These are phyloP conservation scores for Chlorodrepanis virens DNA, from an alignment of 2,113 vertebrate species.

Conservation along the genomic window DNA sequence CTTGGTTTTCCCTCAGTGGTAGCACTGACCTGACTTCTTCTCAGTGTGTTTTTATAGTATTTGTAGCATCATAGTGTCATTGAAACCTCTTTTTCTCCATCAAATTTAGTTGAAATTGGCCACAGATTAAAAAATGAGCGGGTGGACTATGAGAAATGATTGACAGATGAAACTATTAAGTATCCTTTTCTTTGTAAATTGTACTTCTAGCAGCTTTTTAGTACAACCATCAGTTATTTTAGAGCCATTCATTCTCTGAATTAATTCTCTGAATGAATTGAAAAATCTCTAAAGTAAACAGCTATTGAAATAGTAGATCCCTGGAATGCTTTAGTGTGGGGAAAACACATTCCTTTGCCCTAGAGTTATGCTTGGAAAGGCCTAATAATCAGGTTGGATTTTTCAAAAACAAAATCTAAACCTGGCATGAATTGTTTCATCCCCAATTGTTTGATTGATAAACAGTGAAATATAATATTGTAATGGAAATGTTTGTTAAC, in stretches of 20 bases:
- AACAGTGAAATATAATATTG: not conserved
- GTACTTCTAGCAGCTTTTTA: not conserved
- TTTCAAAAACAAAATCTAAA: not conserved
- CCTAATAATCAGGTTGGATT: not conserved
- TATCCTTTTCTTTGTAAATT: not conserved
- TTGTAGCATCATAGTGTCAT: not conserved
- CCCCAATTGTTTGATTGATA: not conserved
- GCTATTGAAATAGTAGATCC: conserved; percentile 25
- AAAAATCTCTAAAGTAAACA: conserved; percentile 53
- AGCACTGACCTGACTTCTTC: not conserved
- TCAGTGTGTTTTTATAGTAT: not conserved
- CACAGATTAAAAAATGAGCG: not conserved
- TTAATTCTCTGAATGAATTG: conserved; percentile 14
- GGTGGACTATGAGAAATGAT: not conserved
- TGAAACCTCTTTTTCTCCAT: not conserved
- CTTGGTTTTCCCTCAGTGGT: not conserved
- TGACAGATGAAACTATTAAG: not conserved
- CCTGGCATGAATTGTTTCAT: not conserved
- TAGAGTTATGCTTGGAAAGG: conserved; percentile 3
- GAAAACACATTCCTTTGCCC: conserved; percentile 29
- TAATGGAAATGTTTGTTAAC: not conserved
- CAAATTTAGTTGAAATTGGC: not conserved
- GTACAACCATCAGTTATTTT: not conserved
- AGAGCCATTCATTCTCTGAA: not conserved
- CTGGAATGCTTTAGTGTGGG: conserved; percentile 40